phyloP scores from a whole-genome alignment of 2,888 invertebrate genomes.

The Ectropis crepuscularia region DNA sequence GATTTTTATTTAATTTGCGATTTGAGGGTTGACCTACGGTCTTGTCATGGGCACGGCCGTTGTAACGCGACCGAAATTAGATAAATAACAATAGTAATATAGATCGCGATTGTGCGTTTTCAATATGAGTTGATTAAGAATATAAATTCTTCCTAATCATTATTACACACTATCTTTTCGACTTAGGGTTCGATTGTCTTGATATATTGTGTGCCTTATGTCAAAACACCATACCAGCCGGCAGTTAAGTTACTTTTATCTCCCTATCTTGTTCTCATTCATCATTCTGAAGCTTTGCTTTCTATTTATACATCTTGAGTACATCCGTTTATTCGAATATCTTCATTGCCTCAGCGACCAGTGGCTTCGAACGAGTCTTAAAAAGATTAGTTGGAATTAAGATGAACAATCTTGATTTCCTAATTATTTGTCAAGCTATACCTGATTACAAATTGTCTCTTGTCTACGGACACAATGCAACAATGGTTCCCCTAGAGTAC shows the following conservation, averaged over 20 bases:
- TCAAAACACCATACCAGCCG: constrained; percentile 30
- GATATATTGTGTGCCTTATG: neutral
- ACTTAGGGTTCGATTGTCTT: too few species aligned
- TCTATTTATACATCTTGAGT: constrained; percentile 47
- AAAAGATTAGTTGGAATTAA: constrained; percentile 36
- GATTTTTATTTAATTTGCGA: too few species aligned
- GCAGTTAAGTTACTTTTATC: constrained; percentile 50
- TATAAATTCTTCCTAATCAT: too few species aligned
- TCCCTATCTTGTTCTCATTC: constrained; percentile 54
- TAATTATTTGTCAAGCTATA: constrained; percentile 59
- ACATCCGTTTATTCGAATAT: constrained; percentile 15
- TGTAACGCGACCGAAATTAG: too few species aligned
- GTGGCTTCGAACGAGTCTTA: constrained; percentile 28
- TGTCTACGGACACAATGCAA: constrained; percentile 55
- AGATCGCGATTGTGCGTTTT: too few species aligned
- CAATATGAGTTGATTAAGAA: too few species aligned
- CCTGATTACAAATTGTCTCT: constrained; percentile 58
- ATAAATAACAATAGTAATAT: too few species aligned
- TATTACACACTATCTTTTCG: too few species aligned
- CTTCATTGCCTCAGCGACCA: constrained; percentile 25
- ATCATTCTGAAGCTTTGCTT: constrained; percentile 56
- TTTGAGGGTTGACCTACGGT: too few species aligned
- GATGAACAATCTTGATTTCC: constrained; percentile 46
- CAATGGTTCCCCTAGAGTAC: constrained; percentile 56
- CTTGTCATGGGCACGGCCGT: too few species aligned